Conservation (phyloP, 23 tunicate species). For the Clavelina lepadiformis region DNA sequence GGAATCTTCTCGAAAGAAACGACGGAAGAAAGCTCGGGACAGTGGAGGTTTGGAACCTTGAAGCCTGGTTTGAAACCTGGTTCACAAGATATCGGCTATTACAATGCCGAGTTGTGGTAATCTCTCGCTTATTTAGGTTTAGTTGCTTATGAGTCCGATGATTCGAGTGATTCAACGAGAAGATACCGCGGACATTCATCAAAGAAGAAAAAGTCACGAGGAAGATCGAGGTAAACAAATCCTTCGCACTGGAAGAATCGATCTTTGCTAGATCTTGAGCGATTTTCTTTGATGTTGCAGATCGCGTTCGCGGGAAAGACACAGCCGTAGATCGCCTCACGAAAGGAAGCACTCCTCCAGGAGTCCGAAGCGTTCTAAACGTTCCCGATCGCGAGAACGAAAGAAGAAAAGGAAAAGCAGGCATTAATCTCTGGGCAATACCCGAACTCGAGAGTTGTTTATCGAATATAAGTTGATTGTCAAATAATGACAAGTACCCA, state of each 20-base stretch:
- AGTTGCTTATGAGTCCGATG: slow-evolving; percentile 81
- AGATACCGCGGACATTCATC: slow-evolving; percentile 18
- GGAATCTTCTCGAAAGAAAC: slow-evolving; percentile 23
- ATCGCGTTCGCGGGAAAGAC: slow-evolving; percentile 39
- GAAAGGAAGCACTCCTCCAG: slow-evolving; percentile 35
- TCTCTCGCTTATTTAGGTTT: slow-evolving; percentile 5
- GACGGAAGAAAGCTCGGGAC: slow-evolving; percentile 18
- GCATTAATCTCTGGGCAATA: no score
- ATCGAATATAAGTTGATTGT: no score
- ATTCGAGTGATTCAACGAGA: slow-evolving; percentile 57
- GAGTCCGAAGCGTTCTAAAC: slow-evolving; percentile 65
- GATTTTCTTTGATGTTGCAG: slow-evolving; percentile 8
- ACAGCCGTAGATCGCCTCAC: slow-evolving; percentile 37
- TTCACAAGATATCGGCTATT: neutral
- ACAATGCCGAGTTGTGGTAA: neutral
- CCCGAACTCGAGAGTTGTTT: no score
- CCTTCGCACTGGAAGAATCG: neutral
- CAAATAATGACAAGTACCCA: no score
- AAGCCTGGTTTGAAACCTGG: neutral
- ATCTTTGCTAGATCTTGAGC: neutral
- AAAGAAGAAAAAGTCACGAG: slow-evolving; percentile 34
- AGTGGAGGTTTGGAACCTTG: neutral
- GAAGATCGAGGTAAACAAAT: slow-evolving; percentile 35
- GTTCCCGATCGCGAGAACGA: slow-evolving; percentile 59
- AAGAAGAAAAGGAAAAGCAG: slow-evolving; percentile 67